Conservation (phyloP, 2,888 invertebrate genomes). For the Drosophila birchii region DNA sequence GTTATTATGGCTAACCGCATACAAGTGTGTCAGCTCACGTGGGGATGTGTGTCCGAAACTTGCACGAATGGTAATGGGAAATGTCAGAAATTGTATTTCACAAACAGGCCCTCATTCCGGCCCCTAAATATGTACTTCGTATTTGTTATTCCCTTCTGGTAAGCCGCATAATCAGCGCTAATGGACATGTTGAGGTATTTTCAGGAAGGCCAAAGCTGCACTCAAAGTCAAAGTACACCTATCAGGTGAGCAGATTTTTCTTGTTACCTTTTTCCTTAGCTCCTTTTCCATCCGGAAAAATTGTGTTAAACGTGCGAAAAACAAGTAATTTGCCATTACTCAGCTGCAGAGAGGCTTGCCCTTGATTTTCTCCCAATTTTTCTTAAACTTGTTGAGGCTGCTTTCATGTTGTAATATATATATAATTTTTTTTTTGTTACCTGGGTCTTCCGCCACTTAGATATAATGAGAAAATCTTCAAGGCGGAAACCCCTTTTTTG, state of each 20-base stretch:
- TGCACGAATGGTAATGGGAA: constrained; percentile 39
- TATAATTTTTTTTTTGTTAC: background rate
- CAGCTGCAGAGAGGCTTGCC: constrained; percentile 41
- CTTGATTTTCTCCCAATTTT: constrained; percentile 21
- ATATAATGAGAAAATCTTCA: constrained; percentile 69
- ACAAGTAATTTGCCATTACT: constrained; percentile 75
- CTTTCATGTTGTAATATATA: constrained; percentile 5
- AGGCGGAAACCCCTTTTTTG: constrained; percentile 65
- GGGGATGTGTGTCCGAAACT: constrained; percentile 38
- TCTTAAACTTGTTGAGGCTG: constrained; percentile 25
- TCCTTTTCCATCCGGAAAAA: constrained; percentile 46
- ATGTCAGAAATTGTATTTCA: constrained; percentile 44
- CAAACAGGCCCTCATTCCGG: constrained; percentile 24
- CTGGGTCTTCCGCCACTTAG: constrained; percentile 55
- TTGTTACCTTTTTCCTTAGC: background rate
- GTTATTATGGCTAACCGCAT: constrained; percentile 30
- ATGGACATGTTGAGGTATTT: constrained; percentile 34
- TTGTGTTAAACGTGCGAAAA: constrained; percentile 79
- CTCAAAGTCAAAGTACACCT: constrained; percentile 11
- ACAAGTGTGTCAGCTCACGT: constrained; percentile 33
- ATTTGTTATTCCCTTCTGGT: background rate
- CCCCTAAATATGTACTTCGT: constrained; percentile 1
- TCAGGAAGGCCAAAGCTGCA: constrained; percentile 18
- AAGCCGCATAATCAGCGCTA: constrained; percentile 43
- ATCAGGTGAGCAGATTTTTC: constrained; percentile 20